Evolutionary conservation across 2,888 invertebrate species (phyloP).

Genomic region (Tipula vernalis): DNA sequence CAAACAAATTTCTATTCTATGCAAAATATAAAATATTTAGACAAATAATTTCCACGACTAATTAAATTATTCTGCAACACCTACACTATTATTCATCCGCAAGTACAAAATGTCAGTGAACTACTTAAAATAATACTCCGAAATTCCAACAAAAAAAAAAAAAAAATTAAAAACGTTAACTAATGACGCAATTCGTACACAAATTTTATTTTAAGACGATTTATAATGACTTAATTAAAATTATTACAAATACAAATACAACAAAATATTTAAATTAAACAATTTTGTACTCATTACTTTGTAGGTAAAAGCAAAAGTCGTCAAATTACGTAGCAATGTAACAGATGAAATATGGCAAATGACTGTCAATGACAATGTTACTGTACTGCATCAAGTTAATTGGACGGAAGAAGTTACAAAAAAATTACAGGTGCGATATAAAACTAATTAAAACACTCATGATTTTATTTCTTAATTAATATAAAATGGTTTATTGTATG

Average conservation of each 20-base stretch:
- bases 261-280: background rate
- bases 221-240: background rate
- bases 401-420: constrained; percentile 67
- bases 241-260: background rate
- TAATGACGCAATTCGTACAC: background rate
- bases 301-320: constrained; percentile 67
- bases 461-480: constrained; percentile 34
- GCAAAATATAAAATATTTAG: too few relatives aligned
- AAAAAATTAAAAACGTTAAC: background rate
- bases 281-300: background rate
- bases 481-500: background rate
- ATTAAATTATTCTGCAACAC: too few relatives aligned
- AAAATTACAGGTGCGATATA: constrained; percentile 38
- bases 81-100: too few relatives aligned
- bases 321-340: constrained; percentile 56
- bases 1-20: too few relatives aligned
- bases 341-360: constrained; percentile 68
- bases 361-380: constrained; percentile 31
- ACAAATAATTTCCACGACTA: too few relatives aligned
- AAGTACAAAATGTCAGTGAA: too few relatives aligned
- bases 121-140: background rate
- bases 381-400: constrained; percentile 54
- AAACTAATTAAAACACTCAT: constrained; percentile 20
- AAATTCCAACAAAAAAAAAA: background rate
- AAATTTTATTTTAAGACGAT: constrained; percentile 5